phyloP scores from a whole-genome alignment of 2,113 vertebrate genomes.

The Rhabdomys dilectus region DNA sequence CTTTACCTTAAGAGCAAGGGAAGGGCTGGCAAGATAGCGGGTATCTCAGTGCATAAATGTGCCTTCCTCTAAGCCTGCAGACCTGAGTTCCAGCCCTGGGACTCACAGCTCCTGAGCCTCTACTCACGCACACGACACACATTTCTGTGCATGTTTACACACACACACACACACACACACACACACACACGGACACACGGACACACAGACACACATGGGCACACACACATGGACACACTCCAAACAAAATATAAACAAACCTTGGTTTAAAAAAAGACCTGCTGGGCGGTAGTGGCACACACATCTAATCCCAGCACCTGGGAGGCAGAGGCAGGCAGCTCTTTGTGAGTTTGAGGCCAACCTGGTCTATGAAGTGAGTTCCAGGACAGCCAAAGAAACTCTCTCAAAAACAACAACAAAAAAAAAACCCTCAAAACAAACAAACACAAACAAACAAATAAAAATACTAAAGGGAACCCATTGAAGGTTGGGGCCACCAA shows the following conservation, averaged over 20 bases:
- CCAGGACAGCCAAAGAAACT: background rate
- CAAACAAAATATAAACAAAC: background rate
- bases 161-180: background rate
- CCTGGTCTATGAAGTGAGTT: background rate
- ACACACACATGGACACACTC: background rate
- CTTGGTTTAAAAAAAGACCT: background rate
- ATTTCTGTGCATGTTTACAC: background rate
- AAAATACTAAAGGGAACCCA: background rate
- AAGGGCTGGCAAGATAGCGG: background rate
- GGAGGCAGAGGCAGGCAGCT: background rate
- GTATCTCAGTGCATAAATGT: background rate
- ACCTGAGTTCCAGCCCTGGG: background rate
- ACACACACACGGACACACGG: background rate
- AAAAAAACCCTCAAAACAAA: background rate
- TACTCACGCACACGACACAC: background rate
- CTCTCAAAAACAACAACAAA: background rate
- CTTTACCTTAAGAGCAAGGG: background rate
- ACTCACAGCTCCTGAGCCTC: background rate
- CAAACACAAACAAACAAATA: background rate
- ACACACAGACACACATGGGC: background rate
- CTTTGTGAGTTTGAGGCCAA: background rate
- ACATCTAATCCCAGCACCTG: background rate
- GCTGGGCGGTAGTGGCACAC: background rate
- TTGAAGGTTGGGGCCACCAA: background rate
- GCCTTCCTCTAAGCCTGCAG: background rate